These are phyloP conservation scores for Sesamia nonagrioides DNA, from an alignment of 1,140 invertebrate species.

Conservation along the genomic window DNA sequence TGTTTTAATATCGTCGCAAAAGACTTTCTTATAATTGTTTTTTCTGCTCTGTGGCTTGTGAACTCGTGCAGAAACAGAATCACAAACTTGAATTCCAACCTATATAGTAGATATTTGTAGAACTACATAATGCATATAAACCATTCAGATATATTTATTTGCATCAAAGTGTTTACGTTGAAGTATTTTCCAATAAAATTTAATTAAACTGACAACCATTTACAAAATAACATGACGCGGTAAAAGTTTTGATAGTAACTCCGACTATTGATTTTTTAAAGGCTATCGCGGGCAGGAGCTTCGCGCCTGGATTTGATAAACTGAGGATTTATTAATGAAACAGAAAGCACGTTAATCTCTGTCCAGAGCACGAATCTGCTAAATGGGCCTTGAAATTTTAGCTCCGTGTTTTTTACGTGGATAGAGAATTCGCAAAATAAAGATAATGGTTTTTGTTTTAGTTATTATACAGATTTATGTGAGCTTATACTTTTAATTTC, in stretches of 20 bases:
- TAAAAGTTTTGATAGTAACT: conserved; percentile 35
- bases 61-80: conserved; percentile 22
- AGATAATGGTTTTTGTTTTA: conserved; percentile 46
- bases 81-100: conserved; percentile 12
- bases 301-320: conserved; percentile 58
- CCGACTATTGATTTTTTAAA: conserved; percentile 42
- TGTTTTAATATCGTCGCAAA: conserved; percentile 41
- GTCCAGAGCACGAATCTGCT: conserved; percentile 66
- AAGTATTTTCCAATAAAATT: conserved; percentile 30
- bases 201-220: conserved; percentile 32
- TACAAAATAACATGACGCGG: conserved; percentile 11
- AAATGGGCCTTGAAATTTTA: conserved; percentile 71
- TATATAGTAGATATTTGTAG: background rate
- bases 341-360: conserved; percentile 73
- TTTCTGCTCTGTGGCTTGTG: background rate
- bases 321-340: conserved; percentile 67
- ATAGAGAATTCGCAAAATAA: conserved; percentile 31
- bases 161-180: conserved; percentile 1
- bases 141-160: conserved; percentile 25
- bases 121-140: conserved; percentile 6
- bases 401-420: conserved; percentile 56
- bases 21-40: conserved; percentile 52
- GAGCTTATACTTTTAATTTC: conserved; percentile 40
- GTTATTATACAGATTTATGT: conserved; percentile 40
- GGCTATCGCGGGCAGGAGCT: conserved; percentile 15